Evolutionary conservation across 1,140 invertebrate genomes (phyloP), one percentile per base, ranked within the genome.

Genomic region (Papilio polyxenes): DNA sequence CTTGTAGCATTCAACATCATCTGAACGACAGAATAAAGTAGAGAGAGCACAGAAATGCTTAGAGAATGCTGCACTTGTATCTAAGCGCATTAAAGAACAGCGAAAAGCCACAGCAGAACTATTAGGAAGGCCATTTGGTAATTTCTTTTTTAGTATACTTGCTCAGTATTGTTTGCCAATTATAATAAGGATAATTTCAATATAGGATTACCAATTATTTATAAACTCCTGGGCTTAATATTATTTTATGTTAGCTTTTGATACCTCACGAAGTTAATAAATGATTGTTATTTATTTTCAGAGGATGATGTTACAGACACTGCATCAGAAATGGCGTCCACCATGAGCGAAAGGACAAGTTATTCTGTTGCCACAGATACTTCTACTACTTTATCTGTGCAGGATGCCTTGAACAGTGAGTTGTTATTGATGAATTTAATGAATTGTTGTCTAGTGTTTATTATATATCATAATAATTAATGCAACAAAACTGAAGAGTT

Each of bases 351-450:
- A 69, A 88, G 88, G 78, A 93, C 93, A 17, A 89, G 90, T 3
- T 94, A 93, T 72, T 94, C 93, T 72, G 89, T 86, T 31, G 89
- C 91, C 17, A 94, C 92, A 49, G 92, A 93, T 51, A 89, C 89
- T 31, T 94, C 93, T 59, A 90, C 90, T 8, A 89, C 90, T 59
- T 81, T 94, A 69, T 94, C 93, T 72, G 92, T 94, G 11, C 91
- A 94, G 87, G 93, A 93, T 87, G 92, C 93, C 65, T 88, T 94
- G 77, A 94, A 93, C 79, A 93, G 93, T 94, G 87, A 91, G 92
- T 83, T 78, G 13, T 15, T 62, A 31, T 31, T 31, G 23, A 31
- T 31, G 23, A 31, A 31, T 31, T 31, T 31, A 31, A 31, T 31
- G 23, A 31, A 31, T 31, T 31, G 23, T 31, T 31, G 23, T 31